Conservation (phyloP, 2,113 vertebrate species). For the Pterocles gutturalis region DNA sequence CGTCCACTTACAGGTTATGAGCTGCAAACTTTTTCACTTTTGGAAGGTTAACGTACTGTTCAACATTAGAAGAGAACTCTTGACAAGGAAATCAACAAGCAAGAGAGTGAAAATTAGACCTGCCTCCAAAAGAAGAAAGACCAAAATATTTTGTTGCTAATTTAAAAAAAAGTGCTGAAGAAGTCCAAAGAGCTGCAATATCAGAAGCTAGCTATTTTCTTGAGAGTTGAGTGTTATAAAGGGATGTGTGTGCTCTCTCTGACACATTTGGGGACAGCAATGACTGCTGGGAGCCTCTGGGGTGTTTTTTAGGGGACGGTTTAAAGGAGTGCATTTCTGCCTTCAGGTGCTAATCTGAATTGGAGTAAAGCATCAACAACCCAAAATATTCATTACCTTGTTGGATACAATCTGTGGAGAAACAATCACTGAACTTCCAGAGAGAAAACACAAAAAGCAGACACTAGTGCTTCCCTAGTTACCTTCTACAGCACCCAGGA, state of each 20-base stretch:
- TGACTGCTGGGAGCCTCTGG: neutral
- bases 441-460: neutral
- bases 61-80: neutral
- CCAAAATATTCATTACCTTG: neutral
- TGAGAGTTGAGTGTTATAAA: neutral
- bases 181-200: neutral
- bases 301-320: neutral
- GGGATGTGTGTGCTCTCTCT: neutral
- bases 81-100: neutral
- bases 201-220: neutral
- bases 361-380: neutral
- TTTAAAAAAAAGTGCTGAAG: neutral
- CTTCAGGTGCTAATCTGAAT: neutral
- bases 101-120: constrained; percentile 36
- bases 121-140: constrained; percentile 32
- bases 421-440: neutral
- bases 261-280: neutral
- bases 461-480: neutral
- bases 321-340: neutral
- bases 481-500: neutral
- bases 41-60: constrained; percentile 10
- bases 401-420: neutral
- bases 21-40: neutral
- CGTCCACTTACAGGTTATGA: neutral
- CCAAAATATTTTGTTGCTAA: neutral